Conservation (phyloP, 2,113 vertebrate species). For the Nycticryphes semicollaris region DNA sequence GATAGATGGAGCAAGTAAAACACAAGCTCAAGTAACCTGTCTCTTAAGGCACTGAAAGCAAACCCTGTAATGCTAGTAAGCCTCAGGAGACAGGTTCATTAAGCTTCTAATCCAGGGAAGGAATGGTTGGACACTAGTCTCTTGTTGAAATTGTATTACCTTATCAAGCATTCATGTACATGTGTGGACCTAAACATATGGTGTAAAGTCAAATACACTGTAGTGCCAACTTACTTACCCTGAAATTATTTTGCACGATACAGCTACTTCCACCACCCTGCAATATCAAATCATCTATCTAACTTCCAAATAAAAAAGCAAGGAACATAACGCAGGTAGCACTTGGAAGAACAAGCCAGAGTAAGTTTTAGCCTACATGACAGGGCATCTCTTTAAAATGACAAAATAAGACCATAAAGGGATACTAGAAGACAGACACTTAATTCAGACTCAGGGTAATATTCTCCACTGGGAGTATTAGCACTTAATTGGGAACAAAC, state of each 20-base stretch:
- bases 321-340: neutral
- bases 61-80: neutral
- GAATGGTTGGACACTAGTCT: fast-evolving
- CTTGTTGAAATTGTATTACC: neutral
- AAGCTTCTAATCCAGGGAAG: neutral
- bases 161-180: neutral
- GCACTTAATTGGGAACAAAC: constrained; percentile 54
- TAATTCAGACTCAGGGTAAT: constrained; percentile 19
- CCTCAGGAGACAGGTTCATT: neutral
- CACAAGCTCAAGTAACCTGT: neutral
- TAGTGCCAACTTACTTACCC: neutral
- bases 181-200: fast-evolving
- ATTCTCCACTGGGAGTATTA: constrained; percentile 43
- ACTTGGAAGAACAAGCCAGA: neutral
- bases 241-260: neutral
- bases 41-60: neutral
- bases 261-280: neutral
- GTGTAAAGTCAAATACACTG: fast-evolving
- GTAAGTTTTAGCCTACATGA: neutral
- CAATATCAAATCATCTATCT: neutral
- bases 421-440: neutral
- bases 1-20: neutral
- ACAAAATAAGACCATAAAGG: neutral
- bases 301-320: neutral
- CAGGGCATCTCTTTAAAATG: neutral